Percentiles rank a stretch among this genome's conserved stretches.
Conservation (phyloP, 1,140 invertebrate genomes). For the Adelges cooleyi region DNA sequence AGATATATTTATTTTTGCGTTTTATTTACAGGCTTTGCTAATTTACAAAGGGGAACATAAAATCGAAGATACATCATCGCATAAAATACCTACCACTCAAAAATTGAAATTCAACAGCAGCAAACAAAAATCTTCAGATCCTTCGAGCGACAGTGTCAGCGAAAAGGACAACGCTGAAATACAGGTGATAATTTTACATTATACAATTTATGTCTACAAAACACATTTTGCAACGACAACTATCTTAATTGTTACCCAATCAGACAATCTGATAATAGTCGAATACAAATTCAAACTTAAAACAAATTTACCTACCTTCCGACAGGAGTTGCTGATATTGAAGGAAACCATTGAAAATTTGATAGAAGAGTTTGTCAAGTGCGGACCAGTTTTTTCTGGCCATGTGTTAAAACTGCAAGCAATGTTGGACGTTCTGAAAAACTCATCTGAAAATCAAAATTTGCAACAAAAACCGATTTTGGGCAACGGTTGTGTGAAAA, state of each 20-base stretch:
- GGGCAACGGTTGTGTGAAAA: neutral
- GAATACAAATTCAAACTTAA: neutral
- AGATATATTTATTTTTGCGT: neutral
- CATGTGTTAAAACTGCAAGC: conserved; percentile 14
- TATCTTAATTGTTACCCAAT: neutral
- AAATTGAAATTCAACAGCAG: conserved; percentile 9
- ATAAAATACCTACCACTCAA: conserved; percentile 1
- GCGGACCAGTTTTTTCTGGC: neutral
- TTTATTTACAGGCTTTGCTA: conserved; percentile 2
- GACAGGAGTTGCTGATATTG: neutral
- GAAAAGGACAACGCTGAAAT: conserved; percentile 15
- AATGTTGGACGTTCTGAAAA: conserved; percentile 8
- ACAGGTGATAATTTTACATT: neutral
- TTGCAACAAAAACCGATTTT: neutral
- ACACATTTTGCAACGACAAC: neutral
- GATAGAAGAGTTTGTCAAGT: conserved; percentile 6
- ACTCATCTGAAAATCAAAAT: neutral
- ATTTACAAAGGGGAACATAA: conserved; percentile 19
- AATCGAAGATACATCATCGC: conserved; percentile 6
- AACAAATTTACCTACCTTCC: neutral
- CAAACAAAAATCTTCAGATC: conserved; percentile 21
- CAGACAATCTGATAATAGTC: neutral
- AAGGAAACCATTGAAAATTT: neutral
- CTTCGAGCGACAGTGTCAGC: conserved; percentile 14
- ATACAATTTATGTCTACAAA: neutral